phyloP scores from a whole-genome alignment of 2,797 vertebrate genomes.

The Mionectes olivaceus region DNA sequence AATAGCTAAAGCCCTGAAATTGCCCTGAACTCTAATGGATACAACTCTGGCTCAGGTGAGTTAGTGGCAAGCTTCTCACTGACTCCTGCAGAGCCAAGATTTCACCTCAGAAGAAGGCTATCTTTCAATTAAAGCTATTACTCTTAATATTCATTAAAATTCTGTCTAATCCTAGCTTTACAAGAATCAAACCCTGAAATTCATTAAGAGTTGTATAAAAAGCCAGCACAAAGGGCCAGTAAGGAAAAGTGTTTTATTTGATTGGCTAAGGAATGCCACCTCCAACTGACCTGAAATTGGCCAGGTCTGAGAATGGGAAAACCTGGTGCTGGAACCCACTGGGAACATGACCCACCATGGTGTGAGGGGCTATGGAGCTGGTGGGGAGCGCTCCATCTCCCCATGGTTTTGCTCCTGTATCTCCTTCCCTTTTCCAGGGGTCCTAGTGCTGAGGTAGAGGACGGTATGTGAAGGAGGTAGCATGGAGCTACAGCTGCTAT shows the following conservation, averaged over 20 bases:
- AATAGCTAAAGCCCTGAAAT: not conserved
- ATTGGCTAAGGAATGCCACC: not conserved
- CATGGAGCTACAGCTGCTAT: not conserved
- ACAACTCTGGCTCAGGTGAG: not conserved
- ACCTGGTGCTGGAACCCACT: not conserved
- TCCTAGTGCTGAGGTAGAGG: not conserved
- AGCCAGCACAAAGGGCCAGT: not conserved
- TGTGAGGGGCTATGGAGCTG: not conserved
- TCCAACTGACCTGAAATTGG: not conserved
- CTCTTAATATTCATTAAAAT: slow-evolving; percentile 40
- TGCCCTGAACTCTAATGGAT: not conserved
- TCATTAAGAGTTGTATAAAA: not conserved
- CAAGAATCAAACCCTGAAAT: slow-evolving; percentile 9
- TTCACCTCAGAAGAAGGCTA: not conserved
- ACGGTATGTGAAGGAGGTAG: not conserved
- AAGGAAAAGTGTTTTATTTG: not conserved
- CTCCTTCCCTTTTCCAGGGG: not conserved
- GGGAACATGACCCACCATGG: not conserved
- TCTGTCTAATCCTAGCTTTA: slow-evolving; percentile 14
- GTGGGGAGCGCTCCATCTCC: not conserved
- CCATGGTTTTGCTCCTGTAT: not conserved
- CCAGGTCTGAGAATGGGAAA: not conserved
- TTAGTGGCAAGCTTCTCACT: slow-evolving; percentile 17
- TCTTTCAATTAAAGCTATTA: slow-evolving; percentile 51
- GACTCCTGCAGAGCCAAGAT: not conserved